Percentiles rank a stretch among this genome's conserved stretches.
These are phyloP conservation scores for Larimichthys crocea DNA, from an alignment of 2,113 vertebrate genomes.

Conservation along the genomic window DNA sequence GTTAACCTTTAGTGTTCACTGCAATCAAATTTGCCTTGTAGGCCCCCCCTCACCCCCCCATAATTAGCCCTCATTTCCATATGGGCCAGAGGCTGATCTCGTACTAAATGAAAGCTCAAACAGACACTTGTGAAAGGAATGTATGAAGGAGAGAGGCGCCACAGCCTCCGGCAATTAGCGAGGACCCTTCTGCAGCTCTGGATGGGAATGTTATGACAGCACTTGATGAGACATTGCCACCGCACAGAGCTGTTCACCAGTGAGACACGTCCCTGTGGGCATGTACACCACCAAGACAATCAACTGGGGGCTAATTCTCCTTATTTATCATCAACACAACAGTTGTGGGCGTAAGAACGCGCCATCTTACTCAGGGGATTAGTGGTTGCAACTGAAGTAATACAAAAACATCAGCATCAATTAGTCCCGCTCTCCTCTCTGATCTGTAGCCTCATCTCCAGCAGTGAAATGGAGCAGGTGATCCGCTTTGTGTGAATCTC, in stretches of 20 bases:
- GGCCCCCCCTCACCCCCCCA: background rate
- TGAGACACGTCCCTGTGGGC: conserved; percentile 56
- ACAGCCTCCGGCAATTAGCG: conserved; percentile 45
- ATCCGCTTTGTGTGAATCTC: conserved; percentile 9
- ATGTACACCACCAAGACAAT: conserved; percentile 53
- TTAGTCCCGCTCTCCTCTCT: conserved; percentile 48
- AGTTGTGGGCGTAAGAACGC: conserved; percentile 47
- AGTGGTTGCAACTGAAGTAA: conserved; percentile 48
- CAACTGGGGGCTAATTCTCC: conserved; percentile 67
- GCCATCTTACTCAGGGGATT: conserved; percentile 47
- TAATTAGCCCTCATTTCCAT: conserved; percentile 61
- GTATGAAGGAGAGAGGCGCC: conserved; percentile 45
- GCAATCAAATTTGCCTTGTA: conserved; percentile 41
- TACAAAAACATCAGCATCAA: conserved; percentile 62
- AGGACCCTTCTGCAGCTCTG: conserved; percentile 44
- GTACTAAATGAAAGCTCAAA: conserved; percentile 3
- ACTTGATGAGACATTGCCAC: conserved; percentile 62
- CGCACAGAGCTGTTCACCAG: conserved; percentile 46
- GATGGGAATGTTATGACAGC: conserved; percentile 66
- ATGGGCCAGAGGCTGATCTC: conserved; percentile 36
- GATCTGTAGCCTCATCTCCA: conserved; percentile 41
- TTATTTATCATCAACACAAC: conserved; percentile 70
- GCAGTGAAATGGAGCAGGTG: conserved; percentile 42
- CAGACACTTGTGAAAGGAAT: conserved; percentile 38
- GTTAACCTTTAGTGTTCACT: conserved; percentile 61